phyloP scores from a whole-genome alignment of 2,888 invertebrate genomes.

The Desoria tigrina region DNA sequence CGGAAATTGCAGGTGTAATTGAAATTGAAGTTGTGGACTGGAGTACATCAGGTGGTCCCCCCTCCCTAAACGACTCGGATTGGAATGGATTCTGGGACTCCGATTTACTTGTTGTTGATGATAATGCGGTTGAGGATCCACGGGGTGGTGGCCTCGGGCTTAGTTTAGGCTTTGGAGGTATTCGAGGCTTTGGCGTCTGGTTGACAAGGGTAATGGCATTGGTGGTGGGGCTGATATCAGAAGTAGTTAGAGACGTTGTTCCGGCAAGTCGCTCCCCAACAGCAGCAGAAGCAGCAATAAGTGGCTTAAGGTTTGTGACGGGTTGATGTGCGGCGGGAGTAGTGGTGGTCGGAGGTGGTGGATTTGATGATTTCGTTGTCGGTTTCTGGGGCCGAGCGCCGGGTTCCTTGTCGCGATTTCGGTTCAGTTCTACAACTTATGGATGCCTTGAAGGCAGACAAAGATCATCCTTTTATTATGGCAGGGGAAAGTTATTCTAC shows the following conservation, averaged over 20 bases:
- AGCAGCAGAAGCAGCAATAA: slow-evolving; percentile 12
- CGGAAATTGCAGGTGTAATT: neutral
- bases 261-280: slow-evolving; percentile 19
- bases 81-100: no score
- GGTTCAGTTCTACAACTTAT: slow-evolving; percentile 1
- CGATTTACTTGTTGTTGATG: slow-evolving; percentile 1
- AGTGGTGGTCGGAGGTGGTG: neutral
- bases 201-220: neutral
- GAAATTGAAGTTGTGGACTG: neutral
- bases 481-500: no score
- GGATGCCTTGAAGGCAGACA: slow-evolving; percentile 4
- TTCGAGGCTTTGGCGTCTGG: slow-evolving; percentile 12
- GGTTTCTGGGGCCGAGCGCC: neutral
- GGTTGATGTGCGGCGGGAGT: neutral
- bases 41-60: neutral
- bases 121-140: slow-evolving; percentile 17
- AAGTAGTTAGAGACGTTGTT: neutral
- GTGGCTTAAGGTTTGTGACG: neutral
- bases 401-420: neutral
- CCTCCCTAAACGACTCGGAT: neutral
- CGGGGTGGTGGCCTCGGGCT: slow-evolving; percentile 21
- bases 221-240: neutral
- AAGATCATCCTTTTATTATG: neutral
- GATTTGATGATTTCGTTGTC: neutral
- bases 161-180: slow-evolving; percentile 18